Evolutionary conservation across 1,140 invertebrate species (phyloP), one percentile per base, ranked within the genome.

Genomic region (Neomicropteryx cornuta): DNA sequence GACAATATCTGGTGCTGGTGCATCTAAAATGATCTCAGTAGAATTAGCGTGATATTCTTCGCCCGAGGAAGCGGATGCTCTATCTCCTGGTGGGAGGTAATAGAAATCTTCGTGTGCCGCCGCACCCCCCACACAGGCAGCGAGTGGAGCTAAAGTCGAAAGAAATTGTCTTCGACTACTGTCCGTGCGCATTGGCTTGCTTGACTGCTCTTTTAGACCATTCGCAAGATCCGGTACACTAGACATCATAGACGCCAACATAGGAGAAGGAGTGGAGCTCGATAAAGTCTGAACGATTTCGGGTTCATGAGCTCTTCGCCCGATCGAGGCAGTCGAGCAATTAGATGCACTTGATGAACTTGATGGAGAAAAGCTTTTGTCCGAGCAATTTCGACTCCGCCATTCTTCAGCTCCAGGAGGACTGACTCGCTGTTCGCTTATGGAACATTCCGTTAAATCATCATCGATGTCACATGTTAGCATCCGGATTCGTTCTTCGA

Each of bases 381-480:
- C 53, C 60, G 38, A 52, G 56, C 33, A 38, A 60, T 8, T 64
- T 65, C 17, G 63, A 53, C 36, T 69, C 62, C 62, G 10, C 47
- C 48, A 32, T 32, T 32, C 14, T 8, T 14, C 14, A 6, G 48
- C 61, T 28, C 75, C 63, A 13, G 71, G 60, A n/a, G 72, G 70
- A 47, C 69, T 69, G 1, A 68, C 56, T 5, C 72, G 55, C 29
- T 65, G 64, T 3, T 68, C 48, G 31, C 18, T n/a, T n/a, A n/a
- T n/a, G n/a, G n/a, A n/a, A n/a, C n/a, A n/a, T n/a, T n/a, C 59
- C 5, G 60, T 57, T 2, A 50, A 50, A 3, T 78, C 74, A 4
- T 85, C 81, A 36, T 83, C 81, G 30, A 87, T 79, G 43, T 85
- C 80, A 52, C 84, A 87, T 1, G 84, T 89, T 13, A 88, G 58